phyloP scores from a whole-genome alignment of 2,888 invertebrate genomes.

The Coelinius sp. region DNA sequence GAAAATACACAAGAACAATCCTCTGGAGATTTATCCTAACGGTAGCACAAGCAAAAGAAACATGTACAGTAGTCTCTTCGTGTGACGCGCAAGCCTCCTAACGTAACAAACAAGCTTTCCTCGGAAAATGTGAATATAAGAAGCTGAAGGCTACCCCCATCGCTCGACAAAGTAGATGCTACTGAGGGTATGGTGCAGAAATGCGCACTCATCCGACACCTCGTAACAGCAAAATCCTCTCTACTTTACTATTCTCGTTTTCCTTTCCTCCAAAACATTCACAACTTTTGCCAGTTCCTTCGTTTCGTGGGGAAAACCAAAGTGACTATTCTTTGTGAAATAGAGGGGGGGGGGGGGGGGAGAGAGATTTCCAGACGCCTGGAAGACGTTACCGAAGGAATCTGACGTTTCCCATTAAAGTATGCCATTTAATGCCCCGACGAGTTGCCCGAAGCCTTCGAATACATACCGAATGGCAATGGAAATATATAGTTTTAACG shows the following conservation, averaged over 20 bases:
- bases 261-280: constrained; percentile 31
- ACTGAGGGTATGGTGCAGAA: constrained; percentile 13
- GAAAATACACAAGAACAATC: constrained; percentile 18
- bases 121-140: constrained; percentile 28
- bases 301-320: constrained; percentile 28
- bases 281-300: constrained; percentile 30
- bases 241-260: constrained; percentile 27
- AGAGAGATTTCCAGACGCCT: background rate
- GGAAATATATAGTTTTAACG: constrained; percentile 51
- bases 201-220: constrained; percentile 35
- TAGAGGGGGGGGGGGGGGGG: background rate
- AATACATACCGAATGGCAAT: constrained; percentile 46
- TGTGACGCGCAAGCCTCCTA: constrained; percentile 31
- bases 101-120: constrained; percentile 37
- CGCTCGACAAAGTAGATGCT: constrained; percentile 12
- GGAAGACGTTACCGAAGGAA: constrained; percentile 43
- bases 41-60: background rate
- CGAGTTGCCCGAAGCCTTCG: constrained; percentile 36
- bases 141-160: background rate
- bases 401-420: constrained; percentile 54
- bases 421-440: constrained; percentile 52
- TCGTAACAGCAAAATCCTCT: constrained; percentile 41
- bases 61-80: constrained; percentile 15
- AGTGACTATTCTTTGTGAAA: constrained; percentile 9
- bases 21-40: constrained; percentile 29